Percentiles rank a stretch among this genome's conserved stretches.
phyloP scores from a whole-genome alignment of 23 tunicate species.

The Oikopleura albicans region DNA sequence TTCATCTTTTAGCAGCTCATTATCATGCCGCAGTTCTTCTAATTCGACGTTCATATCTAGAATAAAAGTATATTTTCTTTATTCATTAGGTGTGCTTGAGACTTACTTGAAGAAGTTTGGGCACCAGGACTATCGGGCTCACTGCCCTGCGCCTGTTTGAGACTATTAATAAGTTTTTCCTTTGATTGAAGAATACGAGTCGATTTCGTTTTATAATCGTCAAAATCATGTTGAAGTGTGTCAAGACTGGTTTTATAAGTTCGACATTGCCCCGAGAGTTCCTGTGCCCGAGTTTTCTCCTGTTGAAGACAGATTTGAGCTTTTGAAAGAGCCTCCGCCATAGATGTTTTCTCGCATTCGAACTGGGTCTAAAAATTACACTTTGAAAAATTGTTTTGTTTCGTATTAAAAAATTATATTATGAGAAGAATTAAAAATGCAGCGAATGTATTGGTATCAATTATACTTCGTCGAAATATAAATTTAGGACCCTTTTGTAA shows the following conservation, averaged over 20 bases:
- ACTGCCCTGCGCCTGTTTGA: background rate
- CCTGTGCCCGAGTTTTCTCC: background rate
- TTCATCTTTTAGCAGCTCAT: conserved; percentile 5
- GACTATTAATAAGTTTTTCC: background rate
- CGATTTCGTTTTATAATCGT: background rate
- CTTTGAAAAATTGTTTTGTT: no score
- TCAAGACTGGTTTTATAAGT: background rate
- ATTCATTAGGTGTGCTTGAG: no score
- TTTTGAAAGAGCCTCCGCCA: conserved; percentile 9
- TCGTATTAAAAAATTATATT: no score
- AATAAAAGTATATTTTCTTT: background rate
- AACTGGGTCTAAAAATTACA: background rate
- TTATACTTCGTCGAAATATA: no score
- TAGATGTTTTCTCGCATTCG: background rate
- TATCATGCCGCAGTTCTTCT: background rate
- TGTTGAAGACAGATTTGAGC: conserved; percentile 11
- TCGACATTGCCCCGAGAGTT: background rate
- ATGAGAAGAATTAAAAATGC: no score
- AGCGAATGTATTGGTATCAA: no score
- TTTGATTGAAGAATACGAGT: conserved; percentile 5
- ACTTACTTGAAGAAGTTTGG: no score
- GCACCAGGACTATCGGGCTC: background rate
- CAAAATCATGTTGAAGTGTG: background rate
- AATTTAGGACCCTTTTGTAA: no score
- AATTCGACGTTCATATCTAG: background rate